phyloP scores from a whole-genome alignment of 2,113 vertebrate genomes.

The Falcunculus frontatus region DNA sequence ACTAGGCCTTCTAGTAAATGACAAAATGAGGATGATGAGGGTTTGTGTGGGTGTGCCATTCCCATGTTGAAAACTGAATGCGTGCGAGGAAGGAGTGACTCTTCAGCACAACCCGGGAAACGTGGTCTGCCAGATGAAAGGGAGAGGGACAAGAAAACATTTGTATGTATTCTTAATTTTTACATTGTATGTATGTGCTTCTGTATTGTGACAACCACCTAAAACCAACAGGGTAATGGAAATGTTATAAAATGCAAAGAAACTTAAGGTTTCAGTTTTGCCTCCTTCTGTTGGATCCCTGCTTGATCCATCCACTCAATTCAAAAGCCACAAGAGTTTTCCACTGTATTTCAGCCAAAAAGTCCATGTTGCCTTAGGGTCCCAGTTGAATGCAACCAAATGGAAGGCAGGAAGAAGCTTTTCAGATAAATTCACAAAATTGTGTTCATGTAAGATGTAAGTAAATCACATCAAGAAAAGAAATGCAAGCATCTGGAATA shows the following conservation, averaged over 20 bases:
- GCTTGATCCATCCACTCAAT: background rate
- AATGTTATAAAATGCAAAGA: background rate
- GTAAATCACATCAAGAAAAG: background rate
- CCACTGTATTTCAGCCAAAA: slow-evolving; percentile 5
- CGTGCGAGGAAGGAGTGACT: background rate
- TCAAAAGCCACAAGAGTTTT: slow-evolving; percentile 18
- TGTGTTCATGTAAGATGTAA: background rate
- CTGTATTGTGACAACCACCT: background rate
- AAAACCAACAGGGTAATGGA: background rate
- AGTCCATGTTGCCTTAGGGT: background rate
- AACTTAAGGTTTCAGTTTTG: slow-evolving; percentile 7
- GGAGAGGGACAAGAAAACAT: background rate
- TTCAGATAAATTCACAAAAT: slow-evolving; percentile 8
- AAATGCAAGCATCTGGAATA: background rate
- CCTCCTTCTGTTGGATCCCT: background rate
- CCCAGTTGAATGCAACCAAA: background rate
- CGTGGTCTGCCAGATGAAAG: background rate
- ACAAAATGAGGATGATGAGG: background rate
- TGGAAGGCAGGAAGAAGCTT: background rate
- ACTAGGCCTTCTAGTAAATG: background rate
- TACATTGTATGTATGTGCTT: background rate
- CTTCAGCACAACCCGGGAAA: background rate
- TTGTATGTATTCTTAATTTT: background rate
- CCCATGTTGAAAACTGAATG: background rate
- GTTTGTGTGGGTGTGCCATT: background rate